Evolutionary conservation across 2,888 invertebrate genomes (phyloP).

Genomic region (Platynereis dumerilii): DNA sequence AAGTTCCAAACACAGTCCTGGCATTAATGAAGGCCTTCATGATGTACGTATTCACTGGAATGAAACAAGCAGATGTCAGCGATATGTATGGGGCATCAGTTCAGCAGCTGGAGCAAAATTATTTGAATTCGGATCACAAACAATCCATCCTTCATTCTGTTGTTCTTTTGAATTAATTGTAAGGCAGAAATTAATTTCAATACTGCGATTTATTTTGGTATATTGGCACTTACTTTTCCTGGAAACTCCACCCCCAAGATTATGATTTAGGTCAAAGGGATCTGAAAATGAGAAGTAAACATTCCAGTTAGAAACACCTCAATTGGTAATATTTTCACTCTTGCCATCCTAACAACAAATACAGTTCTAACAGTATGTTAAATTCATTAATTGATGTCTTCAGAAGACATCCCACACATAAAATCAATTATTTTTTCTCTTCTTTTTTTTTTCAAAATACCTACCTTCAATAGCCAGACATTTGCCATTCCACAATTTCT

Average conservation of each 20-base stretch:
- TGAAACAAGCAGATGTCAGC: conserved; percentile 11
- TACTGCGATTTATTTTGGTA: too few relatives aligned
- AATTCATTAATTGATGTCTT: too few relatives aligned
- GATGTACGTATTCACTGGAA: conserved; percentile 66
- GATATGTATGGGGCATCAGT: too few relatives aligned
- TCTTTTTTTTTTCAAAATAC: too few relatives aligned
- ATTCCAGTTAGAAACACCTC: neutral
- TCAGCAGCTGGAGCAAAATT: too few relatives aligned
- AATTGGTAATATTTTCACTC: too few relatives aligned
- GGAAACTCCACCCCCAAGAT: conserved; percentile 68
- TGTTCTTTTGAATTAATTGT: neutral
- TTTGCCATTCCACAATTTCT: conserved; percentile 68
- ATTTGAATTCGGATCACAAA: too few relatives aligned
- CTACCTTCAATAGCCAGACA: conserved; percentile 69
- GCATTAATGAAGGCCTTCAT: conserved; percentile 62
- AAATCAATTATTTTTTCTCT: too few relatives aligned
- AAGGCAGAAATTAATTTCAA: too few relatives aligned
- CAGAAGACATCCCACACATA: too few relatives aligned
- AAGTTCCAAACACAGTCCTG: conserved; percentile 60
- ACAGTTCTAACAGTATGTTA: too few relatives aligned
- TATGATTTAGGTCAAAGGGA: conserved; percentile 70
- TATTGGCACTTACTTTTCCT: conserved; percentile 65
- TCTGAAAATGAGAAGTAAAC: conserved; percentile 60
- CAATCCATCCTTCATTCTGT: neutral
- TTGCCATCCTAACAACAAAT: too few relatives aligned